A percentile compares a stretch with the other conserved stretches of the same genome.
These are phyloP conservation scores for Papilio gigon DNA, from an alignment of 2,888 invertebrate genomes.

Conservation along the genomic window DNA sequence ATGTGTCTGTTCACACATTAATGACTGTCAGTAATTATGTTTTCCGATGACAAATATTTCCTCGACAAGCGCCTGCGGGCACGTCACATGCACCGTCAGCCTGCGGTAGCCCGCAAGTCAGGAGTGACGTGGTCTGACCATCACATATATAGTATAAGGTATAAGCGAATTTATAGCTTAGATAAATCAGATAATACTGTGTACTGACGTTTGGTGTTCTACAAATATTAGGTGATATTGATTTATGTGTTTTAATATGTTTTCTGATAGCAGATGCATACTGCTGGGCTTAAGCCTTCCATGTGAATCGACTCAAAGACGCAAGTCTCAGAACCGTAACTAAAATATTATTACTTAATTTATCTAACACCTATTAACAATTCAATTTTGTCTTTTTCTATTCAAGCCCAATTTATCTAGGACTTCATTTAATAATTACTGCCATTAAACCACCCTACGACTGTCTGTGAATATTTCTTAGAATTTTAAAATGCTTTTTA, in stretches of 20 bases:
- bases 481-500: background rate
- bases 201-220: slow-evolving; percentile 8
- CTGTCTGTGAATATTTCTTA: background rate
- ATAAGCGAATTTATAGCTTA: slow-evolving; percentile 32
- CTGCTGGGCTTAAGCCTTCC: too few species aligned
- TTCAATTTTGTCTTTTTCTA: background rate
- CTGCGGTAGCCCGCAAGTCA: slow-evolving; percentile 71
- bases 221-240: too few species aligned
- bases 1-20: background rate
- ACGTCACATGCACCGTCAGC: slow-evolving; percentile 67
- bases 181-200: slow-evolving; percentile 37
- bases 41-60: slow-evolving; percentile 45
- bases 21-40: slow-evolving; percentile 25
- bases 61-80: slow-evolving; percentile 47
- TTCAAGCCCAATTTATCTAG: too few species aligned
- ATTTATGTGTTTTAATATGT: too few species aligned
- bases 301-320: too few species aligned
- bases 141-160: slow-evolving; percentile 39
- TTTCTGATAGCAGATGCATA: too few species aligned
- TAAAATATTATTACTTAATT: too few species aligned
- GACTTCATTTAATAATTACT: too few species aligned
- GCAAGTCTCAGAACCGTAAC: too few species aligned
- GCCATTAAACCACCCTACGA: too few species aligned
- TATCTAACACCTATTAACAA: too few species aligned
- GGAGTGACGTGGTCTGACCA: slow-evolving; percentile 52